Conservation (phyloP, 2,888 invertebrate species). For the Alcis repandata region DNA sequence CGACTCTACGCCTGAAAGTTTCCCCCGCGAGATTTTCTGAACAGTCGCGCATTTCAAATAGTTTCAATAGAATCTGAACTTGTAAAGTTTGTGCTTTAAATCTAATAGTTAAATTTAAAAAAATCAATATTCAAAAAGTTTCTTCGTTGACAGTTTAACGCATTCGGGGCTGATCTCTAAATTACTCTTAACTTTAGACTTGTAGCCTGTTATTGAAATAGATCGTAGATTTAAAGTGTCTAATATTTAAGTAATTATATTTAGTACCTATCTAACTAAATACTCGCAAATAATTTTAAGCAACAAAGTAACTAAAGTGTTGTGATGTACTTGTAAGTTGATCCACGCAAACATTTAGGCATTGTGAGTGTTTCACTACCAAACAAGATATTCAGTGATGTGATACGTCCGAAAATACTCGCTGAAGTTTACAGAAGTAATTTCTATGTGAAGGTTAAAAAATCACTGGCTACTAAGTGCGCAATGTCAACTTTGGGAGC, state of each 20-base stretch:
- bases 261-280: neutral
- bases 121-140: neutral
- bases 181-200: neutral
- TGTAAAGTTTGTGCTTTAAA: neutral
- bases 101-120: neutral
- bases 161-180: neutral
- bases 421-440: constrained; percentile 68
- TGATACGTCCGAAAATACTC: constrained; percentile 59
- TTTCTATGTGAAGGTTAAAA: constrained; percentile 77
- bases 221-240: neutral
- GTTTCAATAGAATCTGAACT: neutral
- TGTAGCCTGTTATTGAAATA: neutral
- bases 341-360: constrained; percentile 45
- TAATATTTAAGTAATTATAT: constrained; percentile 4
- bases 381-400: constrained; percentile 58
- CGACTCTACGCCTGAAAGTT: constrained; percentile 66
- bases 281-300: neutral
- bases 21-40: constrained; percentile 56
- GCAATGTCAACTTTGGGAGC: constrained; percentile 81
- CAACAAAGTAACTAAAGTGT: constrained; percentile 25
- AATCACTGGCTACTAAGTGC: constrained; percentile 73
- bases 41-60: constrained; percentile 23
- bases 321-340: constrained; percentile 46
- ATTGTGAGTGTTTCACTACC: constrained; percentile 52
- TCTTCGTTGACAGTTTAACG: neutral